These are phyloP conservation scores for Lobophora halterata DNA, from an alignment of 2,888 invertebrate genomes.

Conservation along the genomic window DNA sequence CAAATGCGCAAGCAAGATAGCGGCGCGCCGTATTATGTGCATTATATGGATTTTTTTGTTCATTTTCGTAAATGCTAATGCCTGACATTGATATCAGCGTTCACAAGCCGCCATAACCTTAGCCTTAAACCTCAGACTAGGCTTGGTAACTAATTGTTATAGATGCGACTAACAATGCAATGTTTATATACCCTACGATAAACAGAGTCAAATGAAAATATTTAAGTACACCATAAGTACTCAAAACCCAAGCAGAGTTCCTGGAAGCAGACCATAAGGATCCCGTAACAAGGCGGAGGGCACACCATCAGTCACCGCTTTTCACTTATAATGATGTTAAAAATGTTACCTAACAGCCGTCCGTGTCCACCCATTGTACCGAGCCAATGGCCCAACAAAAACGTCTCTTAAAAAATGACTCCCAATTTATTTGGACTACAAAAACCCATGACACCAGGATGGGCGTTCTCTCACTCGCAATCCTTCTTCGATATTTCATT, in stretches of 20 bases:
- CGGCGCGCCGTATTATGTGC: too few relatives aligned
- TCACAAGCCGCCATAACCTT: too few relatives aligned
- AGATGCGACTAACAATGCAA: too few relatives aligned
- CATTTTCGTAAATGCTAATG: too few relatives aligned
- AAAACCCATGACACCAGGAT: slow-evolving; percentile 71
- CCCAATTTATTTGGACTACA: slow-evolving; percentile 76
- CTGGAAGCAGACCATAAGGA: slow-evolving; percentile 40
- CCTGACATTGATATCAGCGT: too few relatives aligned
- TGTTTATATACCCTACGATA: too few relatives aligned
- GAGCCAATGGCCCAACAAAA: slow-evolving; percentile 65
- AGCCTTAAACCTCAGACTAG: too few relatives aligned
- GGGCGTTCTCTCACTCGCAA: slow-evolving; percentile 59
- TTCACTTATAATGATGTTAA: slow-evolving; percentile 80
- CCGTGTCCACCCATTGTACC: slow-evolving; percentile 78
- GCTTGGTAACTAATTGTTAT: too few relatives aligned
- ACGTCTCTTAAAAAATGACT: slow-evolving; percentile 70
- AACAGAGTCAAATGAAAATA: slow-evolving; percentile 12
- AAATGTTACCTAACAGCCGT: slow-evolving; percentile 75
- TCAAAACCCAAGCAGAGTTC: slow-evolving; percentile 35
- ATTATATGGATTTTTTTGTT: too few relatives aligned
- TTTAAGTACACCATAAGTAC: neutral
- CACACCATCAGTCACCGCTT: slow-evolving; percentile 69
- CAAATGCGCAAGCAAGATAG: too few relatives aligned
- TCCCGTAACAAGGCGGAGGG: slow-evolving; percentile 39
- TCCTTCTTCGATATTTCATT: slow-evolving; percentile 67